Evolutionary conservation across 2,113 vertebrate species (phyloP).

Genomic region (Dicaeum eximium): DNA sequence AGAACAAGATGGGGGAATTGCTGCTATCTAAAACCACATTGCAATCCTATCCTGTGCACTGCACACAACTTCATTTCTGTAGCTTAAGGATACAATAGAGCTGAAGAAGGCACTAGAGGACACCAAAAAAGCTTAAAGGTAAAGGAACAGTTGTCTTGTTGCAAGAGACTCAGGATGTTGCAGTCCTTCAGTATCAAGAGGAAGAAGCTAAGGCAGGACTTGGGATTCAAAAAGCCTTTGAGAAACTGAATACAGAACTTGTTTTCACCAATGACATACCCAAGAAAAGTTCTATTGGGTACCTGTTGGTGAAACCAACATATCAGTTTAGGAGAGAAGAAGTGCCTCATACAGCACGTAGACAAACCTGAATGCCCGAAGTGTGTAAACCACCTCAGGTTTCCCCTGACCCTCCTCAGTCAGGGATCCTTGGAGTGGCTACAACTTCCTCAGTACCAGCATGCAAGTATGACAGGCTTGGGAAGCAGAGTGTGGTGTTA

Average conservation of each 20-base stretch:
- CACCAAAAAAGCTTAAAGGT: not conserved
- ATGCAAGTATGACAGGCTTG: not conserved
- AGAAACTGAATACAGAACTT: not conserved
- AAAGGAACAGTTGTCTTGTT: not conserved
- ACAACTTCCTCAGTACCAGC: not conserved
- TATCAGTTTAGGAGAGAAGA: not conserved
- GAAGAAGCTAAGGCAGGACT: not conserved
- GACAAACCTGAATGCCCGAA: not conserved
- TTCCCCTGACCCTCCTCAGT: not conserved
- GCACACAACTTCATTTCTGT: not conserved
- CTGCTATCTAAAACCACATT: not conserved
- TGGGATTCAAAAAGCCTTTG: not conserved
- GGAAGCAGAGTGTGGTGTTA: not conserved
- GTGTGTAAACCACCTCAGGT: not conserved
- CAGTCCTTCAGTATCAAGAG: not conserved
- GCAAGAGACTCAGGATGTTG: not conserved
- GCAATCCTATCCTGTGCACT: not conserved
- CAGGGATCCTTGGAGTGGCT: not conserved
- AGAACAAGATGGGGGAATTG: not conserved
- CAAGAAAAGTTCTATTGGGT: not conserved
- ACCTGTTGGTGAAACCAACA: not conserved
- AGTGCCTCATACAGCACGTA: not conserved
- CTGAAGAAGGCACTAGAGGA: not conserved
- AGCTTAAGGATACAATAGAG: not conserved
- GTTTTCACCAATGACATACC: accelerated